Percentiles rank a stretch among this genome's conserved stretches.
These are phyloP conservation scores for Drosophila mayaguana DNA, from an alignment of 2,888 invertebrate genomes.

Conservation along the genomic window DNA sequence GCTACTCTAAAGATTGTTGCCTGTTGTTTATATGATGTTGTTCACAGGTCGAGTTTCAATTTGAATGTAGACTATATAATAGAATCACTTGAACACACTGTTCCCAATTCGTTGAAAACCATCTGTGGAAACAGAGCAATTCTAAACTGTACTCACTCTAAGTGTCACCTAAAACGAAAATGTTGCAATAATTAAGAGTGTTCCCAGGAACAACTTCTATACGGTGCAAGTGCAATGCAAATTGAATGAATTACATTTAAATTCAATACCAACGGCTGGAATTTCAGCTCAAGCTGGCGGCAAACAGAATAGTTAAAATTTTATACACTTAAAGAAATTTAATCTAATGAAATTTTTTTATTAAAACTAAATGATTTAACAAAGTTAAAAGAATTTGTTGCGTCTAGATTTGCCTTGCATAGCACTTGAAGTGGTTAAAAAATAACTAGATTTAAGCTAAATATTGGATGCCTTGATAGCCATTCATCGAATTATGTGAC, in stretches of 20 bases:
- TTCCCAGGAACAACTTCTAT: neutral
- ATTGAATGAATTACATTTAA: neutral
- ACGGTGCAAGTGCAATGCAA: neutral
- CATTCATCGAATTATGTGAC: conserved; percentile 44
- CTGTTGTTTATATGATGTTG: neutral
- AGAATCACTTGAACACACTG: neutral
- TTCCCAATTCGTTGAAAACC: neutral
- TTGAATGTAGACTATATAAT: neutral
- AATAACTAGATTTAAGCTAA: conserved; percentile 54
- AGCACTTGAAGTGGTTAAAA: conserved; percentile 31
- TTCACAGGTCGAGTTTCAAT: neutral
- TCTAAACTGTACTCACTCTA: neutral
- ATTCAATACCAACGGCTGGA: neutral
- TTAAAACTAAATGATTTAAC: neutral
- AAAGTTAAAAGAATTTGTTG: conserved; percentile 1
- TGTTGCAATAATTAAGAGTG: neutral
- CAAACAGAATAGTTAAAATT: neutral
- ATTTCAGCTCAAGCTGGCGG: neutral
- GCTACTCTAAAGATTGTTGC: neutral
- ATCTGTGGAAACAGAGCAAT: neutral
- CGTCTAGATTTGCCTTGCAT: conserved; percentile 26
- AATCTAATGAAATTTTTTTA: neutral
- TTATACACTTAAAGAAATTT: conserved; percentile 1
- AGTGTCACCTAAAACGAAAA: neutral
- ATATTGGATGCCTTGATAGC: conserved; percentile 64